Evolutionary conservation across 2,888 invertebrate genomes (phyloP), one percentile per base, ranked within the genome.

Genomic region (Sinodicranocentrus sp.): DNA sequence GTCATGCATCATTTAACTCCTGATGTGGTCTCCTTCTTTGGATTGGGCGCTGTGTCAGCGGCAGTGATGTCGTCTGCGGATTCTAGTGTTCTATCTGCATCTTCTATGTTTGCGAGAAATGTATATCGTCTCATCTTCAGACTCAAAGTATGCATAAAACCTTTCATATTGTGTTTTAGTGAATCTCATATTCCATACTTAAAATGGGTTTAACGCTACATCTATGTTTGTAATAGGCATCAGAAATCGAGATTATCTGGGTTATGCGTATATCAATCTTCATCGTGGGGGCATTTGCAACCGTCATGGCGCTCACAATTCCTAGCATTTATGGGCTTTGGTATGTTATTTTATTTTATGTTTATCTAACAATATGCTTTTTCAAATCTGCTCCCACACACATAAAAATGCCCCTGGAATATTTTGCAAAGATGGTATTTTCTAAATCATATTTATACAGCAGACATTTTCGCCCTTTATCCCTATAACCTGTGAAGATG

Each of bases 51-150:
- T 3, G 93, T 95, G 44, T 94, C 94, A 0, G 94, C 94, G 0
- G 94, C 94, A 5, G 94, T 94, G n/a, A 95, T 95, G 94, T 94
- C 94, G 0, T 94, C 94, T 1, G 94, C 94, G 0, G 94, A 95
- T 89, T 94, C 94, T 1, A 94, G 94, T 70, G 93, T 95, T 61
- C 91, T 95, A 13, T 93, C 94, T 0, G 94, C 94, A 28, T 93
- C 93, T 86, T 93, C 94, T 23, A 94, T 95, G 94, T 94, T 95
- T 90, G 93, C 94, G 19, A 91, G 94, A 86, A 95, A 95, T 89
- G 92, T 94, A 67, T 94, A 94, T 90, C 93, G 93, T 89, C 91
- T 93, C 63, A 92, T 94, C 15, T 92, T 94, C 88, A 91, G 94
- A 88, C 93, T 93, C 82, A 92, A 93, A 90, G 94, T 94, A 90